phyloP scores from a whole-genome alignment of 2,797 vertebrate species.

The Anguilla marmorata region DNA sequence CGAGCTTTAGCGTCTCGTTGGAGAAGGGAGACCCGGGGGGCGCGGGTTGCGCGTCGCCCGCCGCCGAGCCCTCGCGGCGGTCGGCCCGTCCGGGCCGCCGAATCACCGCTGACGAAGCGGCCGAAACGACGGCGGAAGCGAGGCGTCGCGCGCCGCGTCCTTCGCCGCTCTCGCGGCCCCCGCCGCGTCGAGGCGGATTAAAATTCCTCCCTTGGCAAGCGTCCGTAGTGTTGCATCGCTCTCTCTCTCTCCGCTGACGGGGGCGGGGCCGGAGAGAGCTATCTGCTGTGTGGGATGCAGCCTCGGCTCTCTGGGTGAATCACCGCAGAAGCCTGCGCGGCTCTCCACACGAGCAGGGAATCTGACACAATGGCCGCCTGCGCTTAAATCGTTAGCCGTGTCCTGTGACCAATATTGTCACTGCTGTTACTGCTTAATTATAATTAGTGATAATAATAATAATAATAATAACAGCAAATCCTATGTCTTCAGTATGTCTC shows the following conservation, averaged over 20 bases:
- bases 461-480: too few relatives aligned
- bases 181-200: conserved; percentile 42
- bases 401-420: neutral
- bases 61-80: neutral
- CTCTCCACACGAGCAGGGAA: neutral
- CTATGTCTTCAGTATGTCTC: too few relatives aligned
- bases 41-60: neutral
- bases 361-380: neutral
- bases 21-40: conserved; percentile 34
- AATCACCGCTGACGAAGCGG: neutral
- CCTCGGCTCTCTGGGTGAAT: conserved; percentile 47
- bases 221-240: conserved; percentile 37
- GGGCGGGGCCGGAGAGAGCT: conserved; percentile 30
- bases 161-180: conserved; percentile 6
- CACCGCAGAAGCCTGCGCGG: conserved; percentile 39
- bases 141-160: neutral
- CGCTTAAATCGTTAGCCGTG: neutral
- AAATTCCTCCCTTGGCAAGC: conserved; percentile 9
- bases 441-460: too few relatives aligned
- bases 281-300: conserved; percentile 49
- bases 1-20: conserved; percentile 36
- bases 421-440: neutral
- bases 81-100: conserved; percentile 18
- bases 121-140: conserved; percentile 17
- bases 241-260: conserved; percentile 34